phyloP scores from a whole-genome alignment of 2,113 vertebrate species.

The Rhinolophus sinicus region DNA sequence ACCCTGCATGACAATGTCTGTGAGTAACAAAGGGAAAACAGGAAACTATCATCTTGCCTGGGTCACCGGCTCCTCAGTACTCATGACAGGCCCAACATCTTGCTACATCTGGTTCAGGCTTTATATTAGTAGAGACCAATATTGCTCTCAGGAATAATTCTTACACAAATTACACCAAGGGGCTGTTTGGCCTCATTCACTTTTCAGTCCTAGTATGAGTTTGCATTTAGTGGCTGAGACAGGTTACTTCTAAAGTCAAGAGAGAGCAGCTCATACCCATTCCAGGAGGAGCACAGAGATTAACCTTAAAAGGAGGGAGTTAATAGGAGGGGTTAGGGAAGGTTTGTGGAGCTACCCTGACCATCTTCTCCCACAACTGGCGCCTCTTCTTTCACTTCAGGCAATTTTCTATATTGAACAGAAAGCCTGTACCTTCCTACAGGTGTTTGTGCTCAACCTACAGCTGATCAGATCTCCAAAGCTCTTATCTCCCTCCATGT shows the following conservation, averaged over 20 bases:
- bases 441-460: neutral
- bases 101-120: neutral
- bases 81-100: neutral
- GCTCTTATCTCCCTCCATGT: neutral
- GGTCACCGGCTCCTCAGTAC: neutral
- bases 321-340: neutral
- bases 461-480: neutral
- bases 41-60: neutral
- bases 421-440: neutral
- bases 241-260: neutral
- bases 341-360: neutral
- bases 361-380: neutral
- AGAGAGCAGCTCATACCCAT: neutral
- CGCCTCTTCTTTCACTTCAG: neutral
- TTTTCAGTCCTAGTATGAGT: neutral
- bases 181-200: neutral
- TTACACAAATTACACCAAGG: neutral
- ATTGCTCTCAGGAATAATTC: neutral
- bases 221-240: slow-evolving; percentile 17
- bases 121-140: neutral
- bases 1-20: neutral
- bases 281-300: neutral
- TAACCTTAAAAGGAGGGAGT: neutral
- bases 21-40: neutral
- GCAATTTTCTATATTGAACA: neutral